A percentile compares a stretch with the other conserved stretches of the same genome.
Evolutionary conservation across 2,113 vertebrate genomes (phyloP).

Genomic region (Harpagus bidentatus): DNA sequence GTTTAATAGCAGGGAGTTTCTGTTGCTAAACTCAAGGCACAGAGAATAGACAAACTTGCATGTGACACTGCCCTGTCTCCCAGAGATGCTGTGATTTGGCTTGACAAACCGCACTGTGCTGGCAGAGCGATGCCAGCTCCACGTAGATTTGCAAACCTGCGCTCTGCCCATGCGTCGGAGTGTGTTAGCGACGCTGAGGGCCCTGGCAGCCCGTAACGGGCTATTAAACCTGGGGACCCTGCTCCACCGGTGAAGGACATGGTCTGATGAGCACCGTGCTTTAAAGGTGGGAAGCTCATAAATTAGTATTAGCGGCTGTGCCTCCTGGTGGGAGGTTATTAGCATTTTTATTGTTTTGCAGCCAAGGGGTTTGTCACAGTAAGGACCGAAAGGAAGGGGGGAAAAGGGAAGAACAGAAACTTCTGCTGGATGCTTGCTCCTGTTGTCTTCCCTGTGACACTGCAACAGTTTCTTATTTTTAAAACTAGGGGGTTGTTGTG

Average conservation of each 20-base stretch:
- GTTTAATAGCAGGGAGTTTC: background rate
- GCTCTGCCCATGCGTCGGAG: background rate
- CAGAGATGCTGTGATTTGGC: background rate
- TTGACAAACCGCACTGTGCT: accelerated
- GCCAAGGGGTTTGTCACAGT: conserved; percentile 63
- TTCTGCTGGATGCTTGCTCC: background rate
- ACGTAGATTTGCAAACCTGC: accelerated
- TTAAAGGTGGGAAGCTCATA: conserved; percentile 51
- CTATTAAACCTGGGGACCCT: background rate
- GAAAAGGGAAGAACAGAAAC: background rate
- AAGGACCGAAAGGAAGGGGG: background rate
- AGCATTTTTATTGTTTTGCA: conserved; percentile 76
- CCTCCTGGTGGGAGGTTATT: conserved; percentile 34
- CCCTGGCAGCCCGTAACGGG: background rate
- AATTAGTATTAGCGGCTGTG: conserved; percentile 18
- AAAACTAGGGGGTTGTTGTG: background rate
- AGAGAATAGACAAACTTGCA: background rate
- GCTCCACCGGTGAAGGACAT: background rate
- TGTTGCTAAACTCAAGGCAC: background rate
- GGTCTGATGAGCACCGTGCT: background rate
- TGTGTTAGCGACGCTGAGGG: background rate
- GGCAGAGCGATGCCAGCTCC: background rate
- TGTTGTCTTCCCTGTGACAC: background rate
- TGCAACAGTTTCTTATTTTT: background rate
- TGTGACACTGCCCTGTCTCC: background rate